Evolutionary conservation across 2,113 vertebrate genomes (phyloP).

Genomic region (Daphoenositta chrysoptera): DNA sequence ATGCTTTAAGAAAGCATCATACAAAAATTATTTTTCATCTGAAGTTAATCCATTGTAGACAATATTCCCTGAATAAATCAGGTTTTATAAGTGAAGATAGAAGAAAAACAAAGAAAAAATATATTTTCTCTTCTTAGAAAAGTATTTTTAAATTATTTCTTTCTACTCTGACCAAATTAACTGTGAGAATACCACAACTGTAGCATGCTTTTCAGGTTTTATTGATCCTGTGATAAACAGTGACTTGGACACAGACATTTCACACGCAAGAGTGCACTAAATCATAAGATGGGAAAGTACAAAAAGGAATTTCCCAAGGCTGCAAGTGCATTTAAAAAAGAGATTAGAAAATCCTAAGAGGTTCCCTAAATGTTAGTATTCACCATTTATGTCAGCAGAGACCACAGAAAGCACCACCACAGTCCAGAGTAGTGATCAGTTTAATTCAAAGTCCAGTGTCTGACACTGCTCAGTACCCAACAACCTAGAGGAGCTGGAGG

Average conservation of each 20-base stretch:
- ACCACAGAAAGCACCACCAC: neutral
- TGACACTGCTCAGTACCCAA: neutral
- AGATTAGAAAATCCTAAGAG: neutral
- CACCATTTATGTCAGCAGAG: neutral
- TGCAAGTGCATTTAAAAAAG: neutral
- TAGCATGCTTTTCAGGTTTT: conserved; percentile 30
- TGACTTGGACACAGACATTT: neutral
- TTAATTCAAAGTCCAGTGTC: neutral
- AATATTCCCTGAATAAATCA: neutral
- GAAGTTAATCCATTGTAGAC: neutral
- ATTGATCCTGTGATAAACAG: neutral
- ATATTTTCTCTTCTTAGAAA: neutral
- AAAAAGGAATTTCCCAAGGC: conserved; percentile 12
- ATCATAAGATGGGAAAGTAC: conserved; percentile 2
- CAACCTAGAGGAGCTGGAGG: neutral
- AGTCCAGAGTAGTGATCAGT: neutral
- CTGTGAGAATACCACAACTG: neutral
- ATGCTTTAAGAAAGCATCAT: neutral
- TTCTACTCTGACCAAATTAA: neutral
- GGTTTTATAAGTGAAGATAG: neutral
- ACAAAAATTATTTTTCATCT: neutral
- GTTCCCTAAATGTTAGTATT: neutral
- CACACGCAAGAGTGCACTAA: neutral
- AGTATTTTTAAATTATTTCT: neutral
- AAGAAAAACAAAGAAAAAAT: neutral